A percentile compares a stretch with the other conserved stretches of the same genome.
Evolutionary conservation across 2,113 vertebrate genomes (phyloP).

Genomic region (Lampris incognitus): DNA sequence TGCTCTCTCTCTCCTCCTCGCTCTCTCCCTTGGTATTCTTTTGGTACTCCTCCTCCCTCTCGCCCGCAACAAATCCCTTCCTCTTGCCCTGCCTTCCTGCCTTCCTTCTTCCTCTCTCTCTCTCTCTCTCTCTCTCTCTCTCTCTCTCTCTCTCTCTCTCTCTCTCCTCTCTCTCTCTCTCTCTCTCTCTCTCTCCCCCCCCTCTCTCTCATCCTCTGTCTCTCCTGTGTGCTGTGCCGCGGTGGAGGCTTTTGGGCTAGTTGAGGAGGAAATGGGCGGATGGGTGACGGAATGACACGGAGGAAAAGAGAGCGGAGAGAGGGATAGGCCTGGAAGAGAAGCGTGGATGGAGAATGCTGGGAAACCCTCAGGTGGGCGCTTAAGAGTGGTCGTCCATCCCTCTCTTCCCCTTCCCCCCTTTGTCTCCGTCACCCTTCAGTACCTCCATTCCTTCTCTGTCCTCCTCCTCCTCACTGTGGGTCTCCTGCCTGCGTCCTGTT

Average conservation of each 20-base stretch:
- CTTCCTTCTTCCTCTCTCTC: conserved; percentile 29
- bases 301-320: conserved; percentile 39
- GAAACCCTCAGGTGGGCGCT: conserved; percentile 73
- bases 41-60: conserved; percentile 6
- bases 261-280: conserved; percentile 34
- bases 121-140: conserved; percentile 20
- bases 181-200: conserved; percentile 3
- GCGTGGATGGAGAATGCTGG: conserved; percentile 64
- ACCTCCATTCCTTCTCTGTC: conserved; percentile 14
- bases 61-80: conserved; percentile 26
- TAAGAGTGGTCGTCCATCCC: conserved; percentile 22
- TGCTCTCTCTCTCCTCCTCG: conserved; percentile 6
- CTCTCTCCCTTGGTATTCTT: conserved; percentile 14
- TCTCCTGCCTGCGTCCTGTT: conserved; percentile 13
- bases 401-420: conserved; percentile 5
- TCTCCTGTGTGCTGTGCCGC: conserved; percentile 53
- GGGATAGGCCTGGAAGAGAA: not conserved
- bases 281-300: conserved; percentile 53
- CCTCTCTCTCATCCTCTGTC: conserved; percentile 57
- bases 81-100: conserved; percentile 40
- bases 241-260: conserved; percentile 43
- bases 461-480: not conserved
- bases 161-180: conserved; percentile 12
- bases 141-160: conserved; percentile 5
- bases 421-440: conserved; percentile 14